Evolutionary conservation across 2,888 invertebrate species (phyloP).

Genomic region (Diabrotica balteata): DNA sequence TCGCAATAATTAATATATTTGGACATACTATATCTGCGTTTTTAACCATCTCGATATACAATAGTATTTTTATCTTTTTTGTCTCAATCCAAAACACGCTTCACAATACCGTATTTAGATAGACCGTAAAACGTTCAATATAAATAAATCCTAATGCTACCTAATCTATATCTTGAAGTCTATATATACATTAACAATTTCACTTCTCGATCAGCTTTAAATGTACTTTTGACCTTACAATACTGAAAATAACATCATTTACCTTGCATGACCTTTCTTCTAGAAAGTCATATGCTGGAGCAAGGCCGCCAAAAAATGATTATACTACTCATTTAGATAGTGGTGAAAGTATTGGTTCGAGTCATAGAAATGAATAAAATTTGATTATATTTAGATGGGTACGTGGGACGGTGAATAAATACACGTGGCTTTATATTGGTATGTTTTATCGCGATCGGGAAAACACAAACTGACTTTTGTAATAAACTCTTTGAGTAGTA

Average conservation of each 20-base stretch:
- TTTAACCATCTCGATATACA: too few species aligned
- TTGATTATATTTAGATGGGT: conserved; percentile 1
- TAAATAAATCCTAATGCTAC: too few species aligned
- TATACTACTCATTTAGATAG: conserved; percentile 2
- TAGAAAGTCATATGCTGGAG: conserved; percentile 11
- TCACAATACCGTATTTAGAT: too few species aligned
- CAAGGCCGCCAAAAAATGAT: conserved; percentile 12
- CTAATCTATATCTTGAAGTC: too few species aligned
- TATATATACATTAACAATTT: conserved; percentile 3
- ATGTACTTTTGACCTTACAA: conserved; percentile 11
- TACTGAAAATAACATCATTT: not conserved
- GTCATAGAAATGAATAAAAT: conserved; percentile 4
- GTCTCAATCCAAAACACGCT: too few species aligned
- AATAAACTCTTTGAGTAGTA: too few species aligned
- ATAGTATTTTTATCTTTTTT: too few species aligned
- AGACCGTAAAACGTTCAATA: too few species aligned
- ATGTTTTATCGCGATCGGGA: not conserved
- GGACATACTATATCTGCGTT: too few species aligned
- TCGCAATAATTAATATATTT: too few species aligned
- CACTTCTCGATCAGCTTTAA: conserved; percentile 14
- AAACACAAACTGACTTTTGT: too few species aligned
- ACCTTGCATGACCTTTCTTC: conserved; percentile 8
- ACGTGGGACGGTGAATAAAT: not conserved
- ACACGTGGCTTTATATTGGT: not conserved
- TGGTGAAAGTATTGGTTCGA: conserved; percentile 7